Base-by-base conservation (phyloP, 1,140 invertebrate species). In the Calosoma granatense region DNA sequence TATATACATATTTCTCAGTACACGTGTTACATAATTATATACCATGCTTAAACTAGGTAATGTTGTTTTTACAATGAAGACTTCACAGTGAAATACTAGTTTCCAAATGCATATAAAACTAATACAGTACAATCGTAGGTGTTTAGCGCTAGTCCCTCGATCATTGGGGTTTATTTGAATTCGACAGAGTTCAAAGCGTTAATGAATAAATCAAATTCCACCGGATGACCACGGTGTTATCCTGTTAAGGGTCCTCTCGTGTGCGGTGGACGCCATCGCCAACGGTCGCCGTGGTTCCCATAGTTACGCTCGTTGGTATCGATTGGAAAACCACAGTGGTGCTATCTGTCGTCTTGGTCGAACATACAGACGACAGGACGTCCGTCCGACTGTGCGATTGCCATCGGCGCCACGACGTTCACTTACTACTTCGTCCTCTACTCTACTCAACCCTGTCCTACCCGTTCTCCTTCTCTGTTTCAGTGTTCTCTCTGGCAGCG, bases 251-350 rank as follows among this genome's bases (percentile, higher is more conserved):
- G n/a, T 9, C 26, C 6, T 36, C 6, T 36, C n/a, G n/a, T 36
- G 41, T 47, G 41, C 17, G 9, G 6, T 47, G 41, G 41, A 47
- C 41, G 41, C 41, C 41, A 47, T 47, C 41, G 17, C 41, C 41
- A 30, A 30, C 26, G 26, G 26, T 30, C 3, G 41, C 6, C 9
- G 41, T 47, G 6, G 41, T 47, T 11, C 15, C 41, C 41, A 47
- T 47, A 17, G 41, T 47, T 12, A 47, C 41, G 41, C 41, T n/a
- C 17, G 41, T 47, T 17, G 6, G 41, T 47, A 47, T 47, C 41
- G 41, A 47, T 47, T 47, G 41, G 41, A 36, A 36, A 36, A 6
- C 15, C 41, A 47, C 9, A 6, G 41, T 11, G 6, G 15, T 47
- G 41, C 41, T 47, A 47, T 47, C 41, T 12, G 41, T 36, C 26